Conservation (phyloP, 2,113 vertebrate species). For the Galeopterus variegatus region DNA sequence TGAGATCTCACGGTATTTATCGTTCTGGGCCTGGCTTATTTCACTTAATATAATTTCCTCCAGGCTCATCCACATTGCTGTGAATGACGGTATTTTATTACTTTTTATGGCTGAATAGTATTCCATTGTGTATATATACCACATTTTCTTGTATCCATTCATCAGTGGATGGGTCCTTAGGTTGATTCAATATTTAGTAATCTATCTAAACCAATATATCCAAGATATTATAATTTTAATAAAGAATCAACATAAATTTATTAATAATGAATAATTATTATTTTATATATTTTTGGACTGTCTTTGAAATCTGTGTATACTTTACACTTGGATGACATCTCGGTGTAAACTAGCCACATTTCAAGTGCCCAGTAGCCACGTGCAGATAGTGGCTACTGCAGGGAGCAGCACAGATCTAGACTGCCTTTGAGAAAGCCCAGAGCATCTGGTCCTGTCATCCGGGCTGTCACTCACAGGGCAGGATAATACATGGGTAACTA, state of each 20-base stretch:
- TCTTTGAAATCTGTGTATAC: neutral
- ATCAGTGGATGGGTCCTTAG: no score
- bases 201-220: neutral
- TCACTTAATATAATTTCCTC: no score
- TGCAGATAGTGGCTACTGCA: accelerated
- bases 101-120: no score
- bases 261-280: neutral
- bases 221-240: neutral
- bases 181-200: neutral
- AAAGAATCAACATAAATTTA: neutral
- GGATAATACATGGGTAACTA: neutral
- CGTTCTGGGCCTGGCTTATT: no score
- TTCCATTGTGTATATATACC: no score
- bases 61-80: no score
- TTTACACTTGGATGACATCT: neutral
- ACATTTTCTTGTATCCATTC: no score
- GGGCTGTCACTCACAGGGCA: accelerated
- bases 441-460: neutral
- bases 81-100: no score
- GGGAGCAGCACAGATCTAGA: neutral
- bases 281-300: neutral
- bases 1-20: no score
- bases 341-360: accelerated
- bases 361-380: accelerated
- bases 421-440: neutral